phyloP scores from a whole-genome alignment of 2,113 vertebrate genomes.

The Lycocorax pyrrhopterus region DNA sequence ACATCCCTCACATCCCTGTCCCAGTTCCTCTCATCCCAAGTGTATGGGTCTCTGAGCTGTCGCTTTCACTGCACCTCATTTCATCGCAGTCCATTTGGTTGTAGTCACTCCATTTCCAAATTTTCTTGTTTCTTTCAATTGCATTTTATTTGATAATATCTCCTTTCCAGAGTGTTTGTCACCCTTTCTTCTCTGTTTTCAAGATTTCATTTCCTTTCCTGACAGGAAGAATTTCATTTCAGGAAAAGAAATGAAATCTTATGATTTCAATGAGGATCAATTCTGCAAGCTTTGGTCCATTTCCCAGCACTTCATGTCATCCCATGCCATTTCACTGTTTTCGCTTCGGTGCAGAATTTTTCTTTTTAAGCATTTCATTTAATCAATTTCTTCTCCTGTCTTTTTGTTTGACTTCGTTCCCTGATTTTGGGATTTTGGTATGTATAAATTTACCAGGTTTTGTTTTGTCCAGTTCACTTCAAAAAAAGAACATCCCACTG shows the following conservation, averaged over 20 bases:
- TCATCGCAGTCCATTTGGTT: not conserved
- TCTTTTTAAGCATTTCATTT: not conserved
- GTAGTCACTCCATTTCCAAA: too few species aligned
- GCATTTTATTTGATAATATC: too few species aligned
- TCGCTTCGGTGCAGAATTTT: accelerated
- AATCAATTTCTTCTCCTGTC: not conserved
- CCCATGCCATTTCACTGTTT: not conserved
- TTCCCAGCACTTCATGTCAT: not conserved
- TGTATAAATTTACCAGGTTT: not conserved
- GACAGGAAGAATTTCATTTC: too few species aligned
- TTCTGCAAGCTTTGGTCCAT: not conserved
- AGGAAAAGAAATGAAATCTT: not conserved
- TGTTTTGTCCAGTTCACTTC: not conserved
- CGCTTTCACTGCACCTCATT: too few species aligned
- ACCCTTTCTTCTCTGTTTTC: too few species aligned
- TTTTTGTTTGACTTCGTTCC: not conserved
- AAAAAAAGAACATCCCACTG: not conserved
- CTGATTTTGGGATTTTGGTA: not conserved
- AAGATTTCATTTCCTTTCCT: too few species aligned
- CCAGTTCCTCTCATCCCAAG: not conserved
- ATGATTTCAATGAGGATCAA: not conserved
- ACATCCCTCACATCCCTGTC: too few species aligned
- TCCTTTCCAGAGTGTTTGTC: too few species aligned
- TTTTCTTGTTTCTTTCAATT: too few species aligned
- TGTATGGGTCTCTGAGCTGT: not conserved